phyloP scores from a whole-genome alignment of 2,797 vertebrate genomes.

The Micromesistius poutassou region DNA sequence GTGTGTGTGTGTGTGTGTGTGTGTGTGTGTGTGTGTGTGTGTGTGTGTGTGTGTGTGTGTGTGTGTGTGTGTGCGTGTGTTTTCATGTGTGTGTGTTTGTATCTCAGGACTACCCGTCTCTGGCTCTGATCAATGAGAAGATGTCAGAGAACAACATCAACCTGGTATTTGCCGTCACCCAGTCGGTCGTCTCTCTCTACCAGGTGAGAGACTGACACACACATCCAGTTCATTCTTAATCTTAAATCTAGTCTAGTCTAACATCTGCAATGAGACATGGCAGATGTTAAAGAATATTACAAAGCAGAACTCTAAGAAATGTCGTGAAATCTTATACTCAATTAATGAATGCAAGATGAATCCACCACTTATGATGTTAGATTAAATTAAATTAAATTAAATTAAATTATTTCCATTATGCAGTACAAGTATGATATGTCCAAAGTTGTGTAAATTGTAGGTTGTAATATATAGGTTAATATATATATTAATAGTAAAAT shows the following conservation, averaged over 20 bases:
- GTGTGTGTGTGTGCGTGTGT: background rate
- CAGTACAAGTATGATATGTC: background rate
- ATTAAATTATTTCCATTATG: background rate
- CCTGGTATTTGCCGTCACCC: constrained; percentile 94
- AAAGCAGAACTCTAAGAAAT: background rate
- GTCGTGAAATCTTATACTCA: background rate
- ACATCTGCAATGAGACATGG: background rate
- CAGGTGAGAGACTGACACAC: constrained; percentile 74
- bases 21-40: background rate
- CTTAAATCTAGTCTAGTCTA: no score
- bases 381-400: background rate
- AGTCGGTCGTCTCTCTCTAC: constrained; percentile 81
- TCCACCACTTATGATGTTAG: background rate
- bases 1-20: background rate
- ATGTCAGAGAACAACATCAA: constrained; percentile 98
- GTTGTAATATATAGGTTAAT: no score
- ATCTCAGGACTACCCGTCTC: constrained; percentile 90
- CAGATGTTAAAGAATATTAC: background rate
- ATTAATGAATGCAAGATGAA: background rate
- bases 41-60: background rate
- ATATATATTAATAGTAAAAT: no score
- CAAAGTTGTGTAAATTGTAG: background rate
- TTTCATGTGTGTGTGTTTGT: background rate
- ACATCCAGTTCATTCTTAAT: background rate
- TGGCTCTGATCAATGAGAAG: constrained; percentile 94